Conservation (phyloP, 2,113 vertebrate genomes). For the Limanda limanda region DNA sequence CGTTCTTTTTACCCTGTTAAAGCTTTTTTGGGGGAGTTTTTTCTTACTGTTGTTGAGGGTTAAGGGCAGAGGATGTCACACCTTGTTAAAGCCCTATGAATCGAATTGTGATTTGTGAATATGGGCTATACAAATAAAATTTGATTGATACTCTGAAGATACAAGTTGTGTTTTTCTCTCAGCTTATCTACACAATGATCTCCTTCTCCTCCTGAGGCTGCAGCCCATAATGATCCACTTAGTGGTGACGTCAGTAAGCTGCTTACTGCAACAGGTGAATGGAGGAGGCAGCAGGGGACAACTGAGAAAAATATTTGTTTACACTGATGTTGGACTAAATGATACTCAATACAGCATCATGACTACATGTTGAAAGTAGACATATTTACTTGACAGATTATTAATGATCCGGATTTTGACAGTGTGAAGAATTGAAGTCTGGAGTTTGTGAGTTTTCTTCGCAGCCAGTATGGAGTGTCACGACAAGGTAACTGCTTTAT, state of each 20-base stretch:
- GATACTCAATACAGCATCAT: background rate
- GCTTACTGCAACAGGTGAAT: constrained; percentile 68
- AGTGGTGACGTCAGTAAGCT: constrained; percentile 68
- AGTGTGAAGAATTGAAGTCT: constrained; percentile 2
- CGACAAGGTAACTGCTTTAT: constrained; percentile 55
- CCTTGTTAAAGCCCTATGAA: too few relatives aligned
- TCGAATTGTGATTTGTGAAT: too few relatives aligned
- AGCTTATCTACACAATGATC: background rate
- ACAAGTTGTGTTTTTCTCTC: background rate
- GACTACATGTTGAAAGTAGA: constrained; percentile 1
- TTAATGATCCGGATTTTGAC: background rate
- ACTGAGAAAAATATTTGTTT: constrained; percentile 40
- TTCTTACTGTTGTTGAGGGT: too few relatives aligned
- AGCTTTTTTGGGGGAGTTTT: too few relatives aligned
- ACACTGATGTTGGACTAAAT: constrained; percentile 15
- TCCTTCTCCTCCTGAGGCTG: background rate
- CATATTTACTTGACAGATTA: constrained; percentile 16
- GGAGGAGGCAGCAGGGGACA: constrained; percentile 12
- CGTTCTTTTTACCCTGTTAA: too few relatives aligned
- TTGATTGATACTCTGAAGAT: too few relatives aligned
- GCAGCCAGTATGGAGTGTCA: constrained; percentile 55
- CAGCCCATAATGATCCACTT: constrained; percentile 63
- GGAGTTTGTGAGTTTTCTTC: constrained; percentile 13
- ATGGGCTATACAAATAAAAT: too few relatives aligned
- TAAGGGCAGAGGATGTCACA: too few relatives aligned